A percentile compares a stretch with the other conserved stretches of the same genome.
phyloP scores from a whole-genome alignment of 2,797 vertebrate genomes.

The Silurus aristotelis region DNA sequence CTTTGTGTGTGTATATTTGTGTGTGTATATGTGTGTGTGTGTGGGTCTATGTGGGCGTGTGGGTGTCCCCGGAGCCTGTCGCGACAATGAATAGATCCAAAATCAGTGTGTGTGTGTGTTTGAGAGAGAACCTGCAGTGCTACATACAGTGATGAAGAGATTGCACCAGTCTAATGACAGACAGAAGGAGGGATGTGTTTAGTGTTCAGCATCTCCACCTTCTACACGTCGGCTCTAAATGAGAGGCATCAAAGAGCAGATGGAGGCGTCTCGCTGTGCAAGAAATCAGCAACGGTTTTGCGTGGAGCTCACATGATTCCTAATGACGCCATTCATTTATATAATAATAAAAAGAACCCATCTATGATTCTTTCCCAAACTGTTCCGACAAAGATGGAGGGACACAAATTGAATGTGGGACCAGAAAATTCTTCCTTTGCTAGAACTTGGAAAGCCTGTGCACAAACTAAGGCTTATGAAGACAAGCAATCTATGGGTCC shows the following conservation, averaged over 20 bases:
- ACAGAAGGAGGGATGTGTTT: neutral
- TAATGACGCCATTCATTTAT: neutral
- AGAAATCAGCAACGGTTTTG: neutral
- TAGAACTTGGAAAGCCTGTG: no score
- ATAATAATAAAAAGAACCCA: no score
- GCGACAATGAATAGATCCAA: conserved; percentile 24
- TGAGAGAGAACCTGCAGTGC: neutral
- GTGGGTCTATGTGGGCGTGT: conserved; percentile 13
- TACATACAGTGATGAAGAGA: neutral
- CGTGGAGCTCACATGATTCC: neutral
- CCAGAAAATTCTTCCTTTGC: no score
- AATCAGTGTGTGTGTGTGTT: neutral
- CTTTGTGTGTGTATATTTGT: neutral
- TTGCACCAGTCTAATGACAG: neutral
- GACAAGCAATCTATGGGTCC: no score
- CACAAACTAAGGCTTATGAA: no score
- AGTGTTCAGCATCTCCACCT: neutral
- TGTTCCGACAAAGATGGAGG: no score
- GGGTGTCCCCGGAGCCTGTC: conserved; percentile 36
- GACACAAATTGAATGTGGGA: no score
- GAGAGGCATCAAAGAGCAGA: conserved; percentile 16
- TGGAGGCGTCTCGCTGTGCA: conserved; percentile 1
- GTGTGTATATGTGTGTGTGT: neutral
- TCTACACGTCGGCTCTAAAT: neutral
- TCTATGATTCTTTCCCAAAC: no score